Evolutionary conservation across 1,140 invertebrate genomes (phyloP).

Genomic region (Penaeus chinensis): DNA sequence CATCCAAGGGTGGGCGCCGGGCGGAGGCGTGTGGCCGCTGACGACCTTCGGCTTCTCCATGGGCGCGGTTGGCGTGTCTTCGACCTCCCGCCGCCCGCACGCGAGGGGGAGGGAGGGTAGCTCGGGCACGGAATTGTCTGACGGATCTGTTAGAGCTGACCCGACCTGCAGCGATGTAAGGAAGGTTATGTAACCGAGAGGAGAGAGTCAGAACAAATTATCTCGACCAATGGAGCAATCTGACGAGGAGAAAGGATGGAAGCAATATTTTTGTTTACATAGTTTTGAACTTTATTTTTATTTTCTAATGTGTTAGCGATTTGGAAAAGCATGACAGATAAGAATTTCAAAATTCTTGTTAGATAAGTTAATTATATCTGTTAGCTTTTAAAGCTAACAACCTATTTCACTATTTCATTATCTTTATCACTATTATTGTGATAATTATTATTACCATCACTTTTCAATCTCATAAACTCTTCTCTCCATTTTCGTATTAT

Average conservation of each 20-base stretch:
- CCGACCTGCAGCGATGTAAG: neutral
- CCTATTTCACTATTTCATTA: too few species aligned
- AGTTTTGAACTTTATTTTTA: neutral
- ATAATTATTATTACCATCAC: too few species aligned
- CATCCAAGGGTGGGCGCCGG: slow-evolving; percentile 79
- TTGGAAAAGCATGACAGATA: neutral
- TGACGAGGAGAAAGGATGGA: neutral
- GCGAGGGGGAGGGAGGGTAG: slow-evolving; percentile 48
- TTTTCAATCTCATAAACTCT: too few species aligned
- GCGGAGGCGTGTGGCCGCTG: slow-evolving; percentile 67
- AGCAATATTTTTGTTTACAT: neutral
- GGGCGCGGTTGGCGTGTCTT: slow-evolving; percentile 59
- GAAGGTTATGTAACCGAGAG: neutral
- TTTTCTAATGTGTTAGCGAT: neutral
- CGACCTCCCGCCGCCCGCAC: slow-evolving; percentile 63
- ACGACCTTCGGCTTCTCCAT: slow-evolving; percentile 66
- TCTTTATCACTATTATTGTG: too few species aligned
- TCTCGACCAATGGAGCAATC: neutral
- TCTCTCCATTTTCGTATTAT: too few species aligned
- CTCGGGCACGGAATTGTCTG: neutral
- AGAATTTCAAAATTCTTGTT: neutral
- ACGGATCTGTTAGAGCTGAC: neutral
- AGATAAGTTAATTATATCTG: too few species aligned
- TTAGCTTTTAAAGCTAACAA: too few species aligned
- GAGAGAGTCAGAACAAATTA: neutral